Percentiles rank a stretch among this genome's conserved stretches.
These are phyloP conservation scores for Latheticus oryzae DNA, from an alignment of 2,888 invertebrate species.

Conservation along the genomic window DNA sequence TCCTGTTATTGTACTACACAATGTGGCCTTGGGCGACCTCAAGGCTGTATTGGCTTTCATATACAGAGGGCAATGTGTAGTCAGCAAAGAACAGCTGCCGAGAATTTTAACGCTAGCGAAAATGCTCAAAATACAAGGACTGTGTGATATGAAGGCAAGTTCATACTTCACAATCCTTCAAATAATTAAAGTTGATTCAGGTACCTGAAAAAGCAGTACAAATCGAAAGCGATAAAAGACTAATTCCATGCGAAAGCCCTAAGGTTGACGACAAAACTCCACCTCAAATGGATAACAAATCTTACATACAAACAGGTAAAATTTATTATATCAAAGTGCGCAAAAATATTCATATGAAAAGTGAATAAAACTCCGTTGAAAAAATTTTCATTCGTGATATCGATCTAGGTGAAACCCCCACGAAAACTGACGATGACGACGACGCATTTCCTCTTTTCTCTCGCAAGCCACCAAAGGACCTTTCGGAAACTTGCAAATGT, in stretches of 20 bases:
- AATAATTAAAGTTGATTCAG: conserved; percentile 41
- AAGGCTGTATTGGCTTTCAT: conserved; percentile 85
- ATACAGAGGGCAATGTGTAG: conserved; percentile 90
- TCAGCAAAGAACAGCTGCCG: conserved; percentile 82
- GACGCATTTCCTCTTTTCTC: conserved; percentile 2
- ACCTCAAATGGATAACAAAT: too few species aligned
- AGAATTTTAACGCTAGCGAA: conserved; percentile 82
- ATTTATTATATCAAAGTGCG: too few species aligned
- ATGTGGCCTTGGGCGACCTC: conserved; percentile 77
- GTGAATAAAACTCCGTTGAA: too few species aligned
- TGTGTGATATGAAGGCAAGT: conserved; percentile 83
- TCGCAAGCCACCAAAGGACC: conserved; percentile 49
- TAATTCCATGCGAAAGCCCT: conserved; percentile 7
- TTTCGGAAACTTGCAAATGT: conserved; percentile 70
- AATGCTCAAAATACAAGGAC: conserved; percentile 83
- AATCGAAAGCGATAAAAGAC: conserved; percentile 32
- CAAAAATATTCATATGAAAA: too few species aligned
- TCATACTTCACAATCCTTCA: background rate
- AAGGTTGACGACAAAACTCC: too few species aligned
- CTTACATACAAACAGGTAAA: too few species aligned
- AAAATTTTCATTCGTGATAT: background rate
- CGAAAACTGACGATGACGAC: conserved; percentile 33
- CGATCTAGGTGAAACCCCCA: conserved; percentile 12
- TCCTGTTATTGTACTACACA: conserved; percentile 78
- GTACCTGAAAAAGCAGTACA: conserved; percentile 51